These are phyloP conservation scores for Sarcophaga caerulescens DNA, from an alignment of 2,888 invertebrate species.

Conservation along the genomic window DNA sequence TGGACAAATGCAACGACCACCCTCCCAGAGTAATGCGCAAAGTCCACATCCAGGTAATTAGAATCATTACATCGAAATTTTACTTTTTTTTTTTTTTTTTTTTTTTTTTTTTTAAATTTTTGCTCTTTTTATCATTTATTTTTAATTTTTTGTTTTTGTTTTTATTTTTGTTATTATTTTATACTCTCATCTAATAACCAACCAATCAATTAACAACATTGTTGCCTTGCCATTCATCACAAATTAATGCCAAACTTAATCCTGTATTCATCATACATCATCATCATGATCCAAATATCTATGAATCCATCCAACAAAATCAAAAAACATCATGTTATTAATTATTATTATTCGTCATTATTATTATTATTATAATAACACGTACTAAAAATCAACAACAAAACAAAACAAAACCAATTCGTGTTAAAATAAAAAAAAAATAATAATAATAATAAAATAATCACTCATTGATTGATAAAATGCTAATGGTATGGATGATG, in stretches of 20 bases:
- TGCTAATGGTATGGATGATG: slow-evolving; percentile 34
- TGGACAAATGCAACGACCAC: slow-evolving; percentile 88
- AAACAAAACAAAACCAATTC: slow-evolving; percentile 8
- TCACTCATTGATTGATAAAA: background rate
- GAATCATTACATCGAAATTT: background rate
- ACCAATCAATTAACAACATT: slow-evolving; percentile 36
- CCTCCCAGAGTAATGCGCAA: slow-evolving; percentile 85
- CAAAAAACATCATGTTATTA: slow-evolving; percentile 45
- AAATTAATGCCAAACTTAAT: slow-evolving; percentile 37
- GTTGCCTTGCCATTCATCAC: slow-evolving; percentile 33
- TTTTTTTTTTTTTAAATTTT: slow-evolving; percentile 1
- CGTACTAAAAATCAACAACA: slow-evolving; percentile 3
- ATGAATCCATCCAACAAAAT: slow-evolving; percentile 40
- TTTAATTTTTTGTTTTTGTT: slow-evolving; percentile 50
- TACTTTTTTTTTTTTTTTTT: slow-evolving; percentile 20
- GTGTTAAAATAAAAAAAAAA: background rate
- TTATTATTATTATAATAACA: background rate
- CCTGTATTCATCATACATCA: slow-evolving; percentile 51
- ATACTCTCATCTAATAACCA: slow-evolving; percentile 17
- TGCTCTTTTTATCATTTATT: background rate
- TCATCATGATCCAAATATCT: slow-evolving; percentile 56
- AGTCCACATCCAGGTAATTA: slow-evolving; percentile 85
- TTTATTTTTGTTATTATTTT: slow-evolving; percentile 49
- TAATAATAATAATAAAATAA: too few relatives aligned
- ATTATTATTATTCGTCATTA: slow-evolving; percentile 6